Percentiles rank a stretch among this genome's conserved stretches.
Evolutionary conservation across 2,797 vertebrate species (phyloP).

Genomic region (Eulemur mongoz): DNA sequence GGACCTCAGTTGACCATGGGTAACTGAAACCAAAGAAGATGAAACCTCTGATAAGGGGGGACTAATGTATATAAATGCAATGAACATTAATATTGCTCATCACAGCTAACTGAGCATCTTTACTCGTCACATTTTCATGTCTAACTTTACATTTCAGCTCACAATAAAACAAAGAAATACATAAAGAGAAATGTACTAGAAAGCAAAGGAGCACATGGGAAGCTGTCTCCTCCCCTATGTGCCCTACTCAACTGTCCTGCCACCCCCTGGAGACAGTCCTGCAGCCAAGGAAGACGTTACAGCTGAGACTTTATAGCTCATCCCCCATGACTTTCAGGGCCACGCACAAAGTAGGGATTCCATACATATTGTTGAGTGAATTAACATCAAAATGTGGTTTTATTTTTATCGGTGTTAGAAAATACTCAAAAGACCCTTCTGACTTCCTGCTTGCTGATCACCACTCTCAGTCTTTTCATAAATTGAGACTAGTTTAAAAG

Average conservation of each 20-base stretch:
- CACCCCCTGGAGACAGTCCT: slow-evolving; percentile 83
- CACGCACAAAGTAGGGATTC: neutral
- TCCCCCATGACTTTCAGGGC: neutral
- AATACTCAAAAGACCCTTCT: neutral
- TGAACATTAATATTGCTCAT: neutral
- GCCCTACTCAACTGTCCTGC: slow-evolving; percentile 85
- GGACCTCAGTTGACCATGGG: neutral
- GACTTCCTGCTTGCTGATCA: neutral
- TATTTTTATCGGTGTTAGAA: neutral
- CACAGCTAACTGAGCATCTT: neutral
- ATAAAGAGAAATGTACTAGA: neutral
- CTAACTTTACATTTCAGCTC: neutral
- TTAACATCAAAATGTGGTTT: neutral
- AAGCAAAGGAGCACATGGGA: slow-evolving; percentile 76
- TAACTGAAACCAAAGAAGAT: neutral
- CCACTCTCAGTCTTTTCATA: neutral
- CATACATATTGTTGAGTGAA: neutral
- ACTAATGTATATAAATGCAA: neutral
- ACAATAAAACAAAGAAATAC: neutral
- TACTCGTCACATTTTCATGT: neutral
- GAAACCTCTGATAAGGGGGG: neutral
- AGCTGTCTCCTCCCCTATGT: slow-evolving; percentile 86
- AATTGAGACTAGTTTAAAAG: slow-evolving; percentile 2
- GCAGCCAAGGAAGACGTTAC: slow-evolving; percentile 81
- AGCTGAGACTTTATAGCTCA: slow-evolving; percentile 77